These are phyloP conservation scores for Aphodius granarius DNA, from an alignment of 2,888 invertebrate genomes.

Conservation along the genomic window DNA sequence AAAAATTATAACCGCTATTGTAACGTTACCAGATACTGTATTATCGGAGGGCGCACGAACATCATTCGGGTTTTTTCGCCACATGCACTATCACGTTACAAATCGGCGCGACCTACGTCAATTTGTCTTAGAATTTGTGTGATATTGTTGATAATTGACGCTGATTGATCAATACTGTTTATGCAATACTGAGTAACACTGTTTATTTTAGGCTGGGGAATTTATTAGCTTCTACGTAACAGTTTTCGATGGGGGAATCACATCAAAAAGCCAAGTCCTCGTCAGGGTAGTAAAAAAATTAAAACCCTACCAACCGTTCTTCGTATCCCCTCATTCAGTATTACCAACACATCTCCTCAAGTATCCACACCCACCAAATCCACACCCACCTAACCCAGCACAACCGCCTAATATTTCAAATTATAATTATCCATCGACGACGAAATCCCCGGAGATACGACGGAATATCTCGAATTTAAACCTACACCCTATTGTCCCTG, in stretches of 20 bases:
- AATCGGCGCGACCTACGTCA: too few species aligned
- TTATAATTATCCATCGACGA: not conserved
- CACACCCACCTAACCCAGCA: not conserved
- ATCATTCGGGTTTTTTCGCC: too few species aligned
- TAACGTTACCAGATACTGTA: too few species aligned
- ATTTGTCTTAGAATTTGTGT: too few species aligned
- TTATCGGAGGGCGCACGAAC: too few species aligned
- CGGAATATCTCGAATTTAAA: not conserved
- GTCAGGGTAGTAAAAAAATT: conserved; percentile 59
- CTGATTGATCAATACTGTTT: not conserved
- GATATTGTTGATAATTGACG: too few species aligned
- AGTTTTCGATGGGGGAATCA: conserved; percentile 65
- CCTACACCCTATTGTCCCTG: not conserved
- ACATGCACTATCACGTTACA: too few species aligned
- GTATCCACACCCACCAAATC: not conserved
- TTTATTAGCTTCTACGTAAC: conserved; percentile 70
- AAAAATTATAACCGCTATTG: too few species aligned
- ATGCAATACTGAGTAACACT: not conserved
- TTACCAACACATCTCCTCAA: not conserved
- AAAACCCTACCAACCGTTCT: conserved; percentile 29
- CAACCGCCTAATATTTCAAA: not conserved
- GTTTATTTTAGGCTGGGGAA: conserved; percentile 61
- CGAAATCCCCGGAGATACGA: not conserved
- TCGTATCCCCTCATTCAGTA: conserved; percentile 19
- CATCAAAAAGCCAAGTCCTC: conserved; percentile 69